phyloP scores from a whole-genome alignment of 2,113 vertebrate genomes.

The Elgaria multicarinata region DNA sequence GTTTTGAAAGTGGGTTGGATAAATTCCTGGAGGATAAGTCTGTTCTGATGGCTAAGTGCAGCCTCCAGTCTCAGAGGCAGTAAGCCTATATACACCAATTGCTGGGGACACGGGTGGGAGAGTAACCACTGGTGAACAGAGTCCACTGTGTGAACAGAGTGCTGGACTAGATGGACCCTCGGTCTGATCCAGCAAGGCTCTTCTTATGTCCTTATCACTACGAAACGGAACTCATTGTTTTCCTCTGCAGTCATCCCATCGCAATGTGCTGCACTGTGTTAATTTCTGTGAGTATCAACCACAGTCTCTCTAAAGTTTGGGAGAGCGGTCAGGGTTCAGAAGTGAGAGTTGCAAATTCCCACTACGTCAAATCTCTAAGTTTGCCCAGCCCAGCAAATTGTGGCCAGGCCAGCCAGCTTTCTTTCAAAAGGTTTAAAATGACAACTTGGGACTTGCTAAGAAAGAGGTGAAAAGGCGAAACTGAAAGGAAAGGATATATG shows the following conservation, averaged over 20 bases:
- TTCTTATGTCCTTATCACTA: background rate
- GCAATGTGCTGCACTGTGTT: conserved; percentile 17
- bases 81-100: too few species aligned
- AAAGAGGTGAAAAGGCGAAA: conserved; percentile 21
- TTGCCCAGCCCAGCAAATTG: conserved; percentile 53
- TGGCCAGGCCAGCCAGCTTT: conserved; percentile 27
- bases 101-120: too few species aligned
- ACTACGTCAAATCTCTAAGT: conserved; percentile 20
- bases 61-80: too few species aligned
- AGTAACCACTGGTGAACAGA: too few species aligned
- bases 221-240: background rate
- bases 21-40: too few species aligned
- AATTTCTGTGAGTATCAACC: background rate
- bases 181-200: too few species aligned
- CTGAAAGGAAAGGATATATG: conserved; percentile 3
- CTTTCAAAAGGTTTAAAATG: conserved; percentile 38
- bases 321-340: background rate
- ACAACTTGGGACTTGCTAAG: conserved; percentile 15
- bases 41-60: too few species aligned
- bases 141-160: too few species aligned
- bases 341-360: conserved; percentile 14
- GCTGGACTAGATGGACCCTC: too few species aligned
- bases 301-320: conserved; percentile 11
- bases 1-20: too few species aligned
- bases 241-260: background rate